These are phyloP conservation scores for Varroa destructor DNA, from an alignment of 1,140 invertebrate species.

Conservation along the genomic window DNA sequence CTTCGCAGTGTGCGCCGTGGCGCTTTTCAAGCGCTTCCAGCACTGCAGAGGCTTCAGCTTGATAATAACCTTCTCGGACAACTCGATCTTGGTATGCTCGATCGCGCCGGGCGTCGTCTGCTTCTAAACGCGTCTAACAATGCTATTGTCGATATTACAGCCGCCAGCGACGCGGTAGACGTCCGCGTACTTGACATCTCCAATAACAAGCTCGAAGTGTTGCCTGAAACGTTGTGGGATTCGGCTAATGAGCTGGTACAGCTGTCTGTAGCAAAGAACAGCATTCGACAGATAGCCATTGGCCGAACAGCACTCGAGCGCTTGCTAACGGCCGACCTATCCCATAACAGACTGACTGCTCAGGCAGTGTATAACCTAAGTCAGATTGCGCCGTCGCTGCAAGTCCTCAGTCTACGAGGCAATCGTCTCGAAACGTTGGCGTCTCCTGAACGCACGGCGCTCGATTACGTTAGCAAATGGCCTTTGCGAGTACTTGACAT, in stretches of 20 bases:
- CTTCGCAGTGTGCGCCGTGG: not conserved
- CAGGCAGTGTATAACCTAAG: not conserved
- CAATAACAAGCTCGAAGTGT: not conserved
- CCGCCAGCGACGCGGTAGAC: conserved; percentile 11
- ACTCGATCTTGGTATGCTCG: conserved; percentile 11
- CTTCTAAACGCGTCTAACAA: conserved; percentile 20
- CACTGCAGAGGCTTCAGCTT: conserved; percentile 20
- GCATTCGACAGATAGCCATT: not conserved
- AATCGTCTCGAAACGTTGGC: not conserved
- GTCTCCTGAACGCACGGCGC: not conserved
- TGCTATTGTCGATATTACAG: not conserved
- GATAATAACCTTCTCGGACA: conserved; percentile 11
- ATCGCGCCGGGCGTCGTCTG: conserved; percentile 12
- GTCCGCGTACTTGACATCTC: conserved; percentile 9
- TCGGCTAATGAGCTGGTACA: conserved; percentile 2
- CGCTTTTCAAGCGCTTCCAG: not conserved
- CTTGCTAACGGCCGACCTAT: conserved; percentile 1
- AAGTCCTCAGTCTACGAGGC: not conserved
- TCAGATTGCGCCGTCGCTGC: not conserved
- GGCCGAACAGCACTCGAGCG: not conserved
- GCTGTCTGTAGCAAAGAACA: not conserved
- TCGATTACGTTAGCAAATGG: conserved; percentile 3
- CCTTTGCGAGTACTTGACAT: not conserved
- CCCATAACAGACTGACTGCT: conserved; percentile 7
- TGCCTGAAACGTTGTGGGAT: conserved; percentile 5